A percentile compares a stretch with the other conserved stretches of the same genome.
Evolutionary conservation across 1,140 invertebrate genomes (phyloP).

Genomic region (Caerostris extrusa): DNA sequence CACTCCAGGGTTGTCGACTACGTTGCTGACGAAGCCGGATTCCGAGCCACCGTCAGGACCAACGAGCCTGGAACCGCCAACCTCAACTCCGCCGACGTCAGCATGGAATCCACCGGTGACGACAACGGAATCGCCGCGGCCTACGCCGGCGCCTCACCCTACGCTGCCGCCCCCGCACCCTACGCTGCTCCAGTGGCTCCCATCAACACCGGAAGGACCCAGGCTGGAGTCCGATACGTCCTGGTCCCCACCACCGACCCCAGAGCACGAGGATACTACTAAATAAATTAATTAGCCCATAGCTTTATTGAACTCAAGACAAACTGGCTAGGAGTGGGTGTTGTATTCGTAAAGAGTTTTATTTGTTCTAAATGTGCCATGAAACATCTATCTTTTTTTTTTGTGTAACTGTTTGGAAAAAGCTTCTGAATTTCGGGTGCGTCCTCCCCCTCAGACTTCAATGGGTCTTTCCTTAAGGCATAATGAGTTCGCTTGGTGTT

Average conservation of each 20-base stretch:
- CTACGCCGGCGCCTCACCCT: not conserved
- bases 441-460: no score
- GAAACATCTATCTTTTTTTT: no score
- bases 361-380: no score
- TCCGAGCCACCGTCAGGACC: slow-evolving; percentile 58
- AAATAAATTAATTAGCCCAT: not conserved
- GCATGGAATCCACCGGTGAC: slow-evolving; percentile 34
- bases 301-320: no score
- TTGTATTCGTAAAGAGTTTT: no score
- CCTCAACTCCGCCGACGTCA: slow-evolving; percentile 51
- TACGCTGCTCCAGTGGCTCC: not conserved
- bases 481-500: no score
- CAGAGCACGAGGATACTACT: slow-evolving; percentile 47
- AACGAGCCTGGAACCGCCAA: slow-evolving; percentile 68
- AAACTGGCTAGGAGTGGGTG: no score
- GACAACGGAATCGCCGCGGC: slow-evolving; percentile 39
- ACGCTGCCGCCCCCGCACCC: not conserved
- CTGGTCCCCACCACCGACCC: slow-evolving; percentile 47
- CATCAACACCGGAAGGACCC: not conserved
- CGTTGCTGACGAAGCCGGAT: slow-evolving; percentile 55
- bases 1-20: slow-evolving; percentile 49
- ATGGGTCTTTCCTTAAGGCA: no score
- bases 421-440: no score
- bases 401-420: no score
- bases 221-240: slow-evolving; percentile 16